Base-by-base conservation (phyloP, 64 coral and sea anemone species). In the Montipora efflorescens region DNA sequence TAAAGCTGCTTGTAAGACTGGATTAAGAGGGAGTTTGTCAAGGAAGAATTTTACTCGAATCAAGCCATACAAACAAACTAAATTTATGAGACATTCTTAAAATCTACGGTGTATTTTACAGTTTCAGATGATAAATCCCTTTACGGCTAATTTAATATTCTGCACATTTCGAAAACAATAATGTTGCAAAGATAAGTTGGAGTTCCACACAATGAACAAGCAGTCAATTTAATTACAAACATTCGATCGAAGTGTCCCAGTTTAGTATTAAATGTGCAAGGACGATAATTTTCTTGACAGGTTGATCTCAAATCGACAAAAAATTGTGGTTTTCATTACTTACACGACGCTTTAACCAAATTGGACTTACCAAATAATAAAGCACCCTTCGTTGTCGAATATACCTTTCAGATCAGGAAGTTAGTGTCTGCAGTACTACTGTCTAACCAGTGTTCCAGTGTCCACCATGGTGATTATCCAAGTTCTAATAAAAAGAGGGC, bases 331-430 rank as follows among this genome's bases (percentile, higher is more conserved):
- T 46, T 46, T 8, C 53, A 57, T 57, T 57, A 11, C 12, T 76
- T 8, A 3, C 8, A 43, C 7, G 45, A 45, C 7, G 74, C 22
- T 46, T 11, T 46, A 13, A 76, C 74, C 4, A 76, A 9, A 2
- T 4, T 44, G 2, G 11, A 76, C 74, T 76, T 76, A 76, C 74
- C 74, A 76, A 76, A 46, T 47, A 25, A 14, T 12, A 46, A 76
- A 45, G 4, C 74, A 76, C 74, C 44, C 23, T 28, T 2, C 51
- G n/a, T 12, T 19, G 81, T 18, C 13, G 59, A 67, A 67, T 18
- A 55, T 23, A 80, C 36, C 14, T 84, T 67, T 25, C 28, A 84
- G 59, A 84, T 84, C 59, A 68, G 59, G 25, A 64, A 45, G 23
- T 23, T 13, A 10, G 20, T n/a, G 18, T 71, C 21, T 21, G 20